Conservation (phyloP, 2,888 invertebrate genomes). For the Nomada hirtipes region DNA sequence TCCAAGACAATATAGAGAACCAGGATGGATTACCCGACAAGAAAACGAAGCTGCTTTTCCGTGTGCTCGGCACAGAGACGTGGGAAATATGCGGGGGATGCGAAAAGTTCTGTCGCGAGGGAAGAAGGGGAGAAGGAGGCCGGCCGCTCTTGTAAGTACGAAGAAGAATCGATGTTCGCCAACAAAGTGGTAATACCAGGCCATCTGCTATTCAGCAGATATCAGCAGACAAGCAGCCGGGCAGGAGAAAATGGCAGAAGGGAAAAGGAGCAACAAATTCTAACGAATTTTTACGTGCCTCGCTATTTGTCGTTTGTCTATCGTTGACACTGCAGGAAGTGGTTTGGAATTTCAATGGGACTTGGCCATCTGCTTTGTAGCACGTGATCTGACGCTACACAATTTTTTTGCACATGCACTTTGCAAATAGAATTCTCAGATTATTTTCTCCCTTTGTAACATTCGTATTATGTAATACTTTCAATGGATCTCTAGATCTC, state of each 20-base stretch:
- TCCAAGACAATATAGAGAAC: conserved; percentile 50
- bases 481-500: too few relatives aligned
- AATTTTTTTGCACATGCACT: too few relatives aligned
- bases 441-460: too few relatives aligned
- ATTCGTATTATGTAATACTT: too few relatives aligned
- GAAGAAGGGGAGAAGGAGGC: conserved; percentile 1
- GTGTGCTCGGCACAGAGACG: conserved; percentile 45
- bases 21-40: conserved; percentile 51
- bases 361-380: too few relatives aligned
- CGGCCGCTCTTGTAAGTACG: conserved; percentile 54
- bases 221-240: conserved; percentile 37
- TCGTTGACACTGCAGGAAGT: neutral
- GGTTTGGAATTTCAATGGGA: neutral
- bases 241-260: conserved; percentile 13
- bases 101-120: conserved; percentile 46
- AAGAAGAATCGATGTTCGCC: conserved; percentile 64
- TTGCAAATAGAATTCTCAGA: too few relatives aligned
- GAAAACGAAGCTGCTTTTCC: conserved; percentile 41
- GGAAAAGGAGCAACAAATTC: neutral
- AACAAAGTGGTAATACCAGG: conserved; percentile 58
- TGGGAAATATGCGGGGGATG: conserved; percentile 54
- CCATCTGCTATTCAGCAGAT: conserved; percentile 49
- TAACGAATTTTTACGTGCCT: conserved; percentile 31
- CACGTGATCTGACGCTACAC: too few relatives aligned
- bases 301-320: conserved; percentile 6